Evolutionary conservation across 2,797 vertebrate genomes (phyloP), one percentile per base, ranked within the genome.

Genomic region (Galago senegalensis): DNA sequence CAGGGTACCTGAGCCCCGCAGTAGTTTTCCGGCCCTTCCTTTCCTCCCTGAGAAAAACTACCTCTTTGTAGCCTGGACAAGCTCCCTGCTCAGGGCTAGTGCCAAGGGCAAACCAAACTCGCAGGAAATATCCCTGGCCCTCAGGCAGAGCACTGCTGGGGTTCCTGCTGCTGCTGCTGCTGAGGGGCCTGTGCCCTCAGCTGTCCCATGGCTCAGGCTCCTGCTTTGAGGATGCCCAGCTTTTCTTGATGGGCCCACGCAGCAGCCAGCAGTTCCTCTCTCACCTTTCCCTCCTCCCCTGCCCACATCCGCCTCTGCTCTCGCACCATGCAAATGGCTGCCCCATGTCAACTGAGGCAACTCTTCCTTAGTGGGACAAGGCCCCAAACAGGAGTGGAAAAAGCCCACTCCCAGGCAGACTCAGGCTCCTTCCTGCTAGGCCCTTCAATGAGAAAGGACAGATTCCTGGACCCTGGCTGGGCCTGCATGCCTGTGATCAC

Each of bases 221-320:
- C 60, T 89, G 60, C 77, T 40, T 61, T 46, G 63, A 70, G 43
- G 63, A 63, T 11, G 17, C 91, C 43, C 37, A 56, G 79, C 58
- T 37, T 84, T 94, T 85, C 83, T 70, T 92, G 65, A 11, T 65
- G 60, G 95, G 95, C 96, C 89, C 82, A 88, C 91, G 67, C 20
- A 29, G 65, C 61, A 73, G 25, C 80, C 29, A 29, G 49, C 13
- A 1, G 73, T 67, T 91, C 84, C 89, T 88, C 65, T 81, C 58
- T 94, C 72, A 34, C 65, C 75, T 76, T 89, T 37, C 70, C 60
- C 37, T 18, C 60, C 70, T 82, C 63, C 37, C 34, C 27, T 31
- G 14, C 31, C 80, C 21, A 61, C 70, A 61, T 67, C 60, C 43
- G 95, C 81, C 70, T 96, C 56, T 84, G n/a, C 53, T 89, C 60